A percentile compares a stretch with the other conserved stretches of the same genome.
Conservation (phyloP, 2,797 vertebrate genomes). For the Paguma larvata region DNA sequence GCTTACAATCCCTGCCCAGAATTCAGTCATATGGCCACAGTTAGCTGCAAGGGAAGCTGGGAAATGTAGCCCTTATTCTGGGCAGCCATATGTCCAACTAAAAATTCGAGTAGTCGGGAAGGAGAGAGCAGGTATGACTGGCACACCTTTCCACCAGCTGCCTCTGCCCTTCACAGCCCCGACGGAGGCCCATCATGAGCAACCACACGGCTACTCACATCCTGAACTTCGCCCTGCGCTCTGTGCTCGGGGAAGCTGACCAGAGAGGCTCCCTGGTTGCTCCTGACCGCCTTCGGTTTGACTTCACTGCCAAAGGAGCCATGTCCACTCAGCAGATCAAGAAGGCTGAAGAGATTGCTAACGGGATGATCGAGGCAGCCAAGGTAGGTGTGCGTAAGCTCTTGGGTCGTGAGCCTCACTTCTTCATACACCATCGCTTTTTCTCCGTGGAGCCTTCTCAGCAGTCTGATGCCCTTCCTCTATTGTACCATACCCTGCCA, state of each 20-base stretch:
- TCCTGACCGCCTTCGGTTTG: conserved; percentile 96
- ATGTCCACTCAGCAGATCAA: conserved; percentile 95
- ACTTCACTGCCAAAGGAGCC: conserved; percentile 98
- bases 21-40: background rate
- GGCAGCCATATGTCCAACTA: background rate
- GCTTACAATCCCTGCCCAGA: background rate
- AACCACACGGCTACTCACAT: conserved; percentile 99
- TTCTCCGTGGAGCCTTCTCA: background rate
- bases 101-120: background rate
- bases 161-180: conserved; percentile 88
- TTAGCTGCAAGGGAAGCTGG: background rate
- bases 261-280: conserved; percentile 98
- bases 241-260: conserved; percentile 96
- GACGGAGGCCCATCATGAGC: conserved; percentile 96
- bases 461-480: rapidly evolving
- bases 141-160: background rate
- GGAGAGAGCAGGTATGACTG: background rate
- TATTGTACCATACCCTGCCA: rapidly evolving
- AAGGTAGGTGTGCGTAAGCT: conserved; percentile 89
- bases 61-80: background rate
- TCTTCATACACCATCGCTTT: background rate
- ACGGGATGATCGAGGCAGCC: conserved; percentile 93
- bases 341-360: conserved; percentile 93
- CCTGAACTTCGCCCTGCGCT: conserved; percentile 96
- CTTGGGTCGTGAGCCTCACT: background rate